phyloP scores from a whole-genome alignment of 2,797 vertebrate species.

The Dryobates pubescens region DNA sequence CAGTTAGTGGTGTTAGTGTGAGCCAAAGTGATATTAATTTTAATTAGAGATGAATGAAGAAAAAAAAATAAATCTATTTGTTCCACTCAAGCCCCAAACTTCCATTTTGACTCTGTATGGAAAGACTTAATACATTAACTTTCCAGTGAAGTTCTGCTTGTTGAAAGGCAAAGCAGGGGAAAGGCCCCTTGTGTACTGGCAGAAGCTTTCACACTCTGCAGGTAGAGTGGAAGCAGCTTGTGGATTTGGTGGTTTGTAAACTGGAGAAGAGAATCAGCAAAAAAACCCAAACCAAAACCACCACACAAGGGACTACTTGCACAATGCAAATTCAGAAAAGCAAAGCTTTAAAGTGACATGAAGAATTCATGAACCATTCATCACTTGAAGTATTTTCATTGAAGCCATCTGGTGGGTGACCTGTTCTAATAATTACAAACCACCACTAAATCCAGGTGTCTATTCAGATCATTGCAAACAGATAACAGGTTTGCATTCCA shows the following conservation, averaged over 20 bases:
- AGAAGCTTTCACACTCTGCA: not conserved
- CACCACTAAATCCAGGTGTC: not conserved
- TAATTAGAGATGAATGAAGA: slow-evolving; percentile 37
- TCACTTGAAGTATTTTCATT: not conserved
- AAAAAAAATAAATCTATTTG: not conserved
- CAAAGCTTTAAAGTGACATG: not conserved
- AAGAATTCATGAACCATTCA: not conserved
- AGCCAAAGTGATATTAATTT: slow-evolving; percentile 53
- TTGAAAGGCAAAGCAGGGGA: not conserved
- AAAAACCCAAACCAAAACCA: not conserved
- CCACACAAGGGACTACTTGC: not conserved
- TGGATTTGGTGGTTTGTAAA: not conserved
- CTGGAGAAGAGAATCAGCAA: not conserved
- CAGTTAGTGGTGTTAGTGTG: not conserved
- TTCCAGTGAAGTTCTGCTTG: not conserved
- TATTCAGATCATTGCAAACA: not conserved
- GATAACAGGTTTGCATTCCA: not conserved
- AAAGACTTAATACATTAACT: not conserved
- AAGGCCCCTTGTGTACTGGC: not conserved
- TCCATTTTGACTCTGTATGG: not conserved
- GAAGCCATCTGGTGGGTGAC: not conserved
- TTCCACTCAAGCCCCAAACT: not conserved
- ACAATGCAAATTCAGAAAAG: not conserved
- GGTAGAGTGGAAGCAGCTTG: not conserved
- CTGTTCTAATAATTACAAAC: not conserved